Percentiles rank a stretch among this genome's conserved stretches.
Conservation (phyloP, 2,113 vertebrate species). For the Rattus norvegicus region DNA sequence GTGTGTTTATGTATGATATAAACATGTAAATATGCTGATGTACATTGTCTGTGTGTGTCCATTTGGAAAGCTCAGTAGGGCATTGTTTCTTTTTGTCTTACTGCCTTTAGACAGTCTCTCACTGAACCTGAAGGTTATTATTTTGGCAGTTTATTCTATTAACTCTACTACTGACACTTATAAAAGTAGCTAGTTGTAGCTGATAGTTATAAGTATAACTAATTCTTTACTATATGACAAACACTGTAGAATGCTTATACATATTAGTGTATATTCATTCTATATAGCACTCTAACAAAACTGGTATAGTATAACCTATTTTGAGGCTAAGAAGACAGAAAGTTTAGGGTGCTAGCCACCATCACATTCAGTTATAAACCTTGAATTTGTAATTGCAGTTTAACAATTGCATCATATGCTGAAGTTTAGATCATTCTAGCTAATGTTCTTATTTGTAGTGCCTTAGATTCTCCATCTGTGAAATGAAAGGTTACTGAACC, state of each 20-base stretch:
- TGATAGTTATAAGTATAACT: conserved; percentile 2
- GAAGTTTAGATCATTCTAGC: conserved; percentile 9
- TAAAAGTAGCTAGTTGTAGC: background rate
- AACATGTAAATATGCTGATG: background rate
- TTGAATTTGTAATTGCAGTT: background rate
- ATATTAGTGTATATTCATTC: background rate
- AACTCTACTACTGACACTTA: background rate
- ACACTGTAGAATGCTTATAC: background rate
- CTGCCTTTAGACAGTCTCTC: background rate
- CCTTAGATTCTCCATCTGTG: conserved; percentile 24
- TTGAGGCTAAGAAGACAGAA: background rate
- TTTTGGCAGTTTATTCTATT: conserved; percentile 14
- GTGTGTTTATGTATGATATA: no score
- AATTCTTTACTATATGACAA: background rate
- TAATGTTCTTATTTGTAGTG: background rate
- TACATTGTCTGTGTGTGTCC: background rate
- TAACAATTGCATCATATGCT: conserved; percentile 2
- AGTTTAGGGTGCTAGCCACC: background rate
- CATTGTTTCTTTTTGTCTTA: background rate
- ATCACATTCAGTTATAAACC: background rate
- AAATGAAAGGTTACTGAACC: background rate
- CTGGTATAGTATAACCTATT: background rate
- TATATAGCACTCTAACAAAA: background rate
- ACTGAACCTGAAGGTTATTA: background rate
- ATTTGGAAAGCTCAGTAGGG: background rate